phyloP scores from a whole-genome alignment of 2,888 invertebrate genomes.

The Mimachlamys varia region DNA sequence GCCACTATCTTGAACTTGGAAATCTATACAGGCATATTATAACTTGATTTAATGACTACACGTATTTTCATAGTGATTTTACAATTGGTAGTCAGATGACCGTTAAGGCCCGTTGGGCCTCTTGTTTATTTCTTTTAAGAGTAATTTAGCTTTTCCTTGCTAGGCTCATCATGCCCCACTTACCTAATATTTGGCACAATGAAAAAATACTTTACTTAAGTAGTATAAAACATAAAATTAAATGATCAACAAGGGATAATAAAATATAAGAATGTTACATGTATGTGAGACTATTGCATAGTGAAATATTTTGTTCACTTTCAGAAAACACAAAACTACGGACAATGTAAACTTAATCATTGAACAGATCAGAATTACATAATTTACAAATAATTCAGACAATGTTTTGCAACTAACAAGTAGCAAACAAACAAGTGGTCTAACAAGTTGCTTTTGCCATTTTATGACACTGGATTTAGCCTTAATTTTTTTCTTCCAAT shows the following conservation, averaged over 20 bases:
- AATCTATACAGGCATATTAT: too few relatives aligned
- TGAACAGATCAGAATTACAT: too few relatives aligned
- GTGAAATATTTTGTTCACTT: too few relatives aligned
- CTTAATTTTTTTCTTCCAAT: background rate
- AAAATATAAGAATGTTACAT: background rate
- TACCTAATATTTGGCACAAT: background rate
- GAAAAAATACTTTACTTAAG: background rate
- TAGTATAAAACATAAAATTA: background rate
- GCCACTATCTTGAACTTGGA: too few relatives aligned
- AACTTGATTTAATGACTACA: too few relatives aligned
- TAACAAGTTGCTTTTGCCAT: background rate
- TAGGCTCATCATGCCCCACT: background rate
- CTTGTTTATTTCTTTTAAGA: background rate
- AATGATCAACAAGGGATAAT: background rate
- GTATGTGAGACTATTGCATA: too few relatives aligned
- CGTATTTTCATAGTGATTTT: too few relatives aligned
- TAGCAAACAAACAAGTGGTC: background rate
- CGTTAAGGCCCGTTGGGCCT: too few relatives aligned
- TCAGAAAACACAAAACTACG: too few relatives aligned
- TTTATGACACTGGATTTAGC: background rate
- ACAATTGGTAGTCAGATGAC: too few relatives aligned
- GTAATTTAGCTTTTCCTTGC: background rate
- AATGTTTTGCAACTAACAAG: background rate
- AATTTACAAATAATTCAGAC: background rate
- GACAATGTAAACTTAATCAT: too few relatives aligned